These are phyloP conservation scores for Alloplasta piceator DNA, from an alignment of 2,888 invertebrate species.

Conservation along the genomic window DNA sequence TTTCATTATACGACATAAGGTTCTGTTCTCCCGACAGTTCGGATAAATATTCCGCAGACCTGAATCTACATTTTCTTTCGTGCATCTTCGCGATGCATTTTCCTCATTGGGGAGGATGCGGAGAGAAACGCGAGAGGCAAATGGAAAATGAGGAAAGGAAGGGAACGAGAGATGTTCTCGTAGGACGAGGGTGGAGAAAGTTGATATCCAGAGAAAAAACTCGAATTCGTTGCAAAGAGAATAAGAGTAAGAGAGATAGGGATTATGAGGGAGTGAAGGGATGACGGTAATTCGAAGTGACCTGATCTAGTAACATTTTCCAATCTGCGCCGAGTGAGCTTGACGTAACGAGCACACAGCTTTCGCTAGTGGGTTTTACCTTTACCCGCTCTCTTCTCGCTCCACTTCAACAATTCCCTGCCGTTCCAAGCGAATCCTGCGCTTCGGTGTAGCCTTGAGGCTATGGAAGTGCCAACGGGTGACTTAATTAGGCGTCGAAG, in stretches of 20 bases:
- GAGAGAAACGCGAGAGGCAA: slow-evolving; percentile 16
- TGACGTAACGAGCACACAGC: slow-evolving; percentile 45
- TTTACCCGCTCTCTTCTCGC: slow-evolving; percentile 4
- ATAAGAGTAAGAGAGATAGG: background rate
- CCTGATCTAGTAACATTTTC: slow-evolving; percentile 56
- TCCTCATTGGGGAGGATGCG: slow-evolving; percentile 25
- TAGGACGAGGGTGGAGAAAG: slow-evolving; percentile 20
- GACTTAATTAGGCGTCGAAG: slow-evolving; percentile 72
- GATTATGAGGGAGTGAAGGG: slow-evolving; percentile 5
- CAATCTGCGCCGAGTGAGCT: slow-evolving; percentile 55
- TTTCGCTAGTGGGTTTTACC: slow-evolving; percentile 23
- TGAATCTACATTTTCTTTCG: slow-evolving; percentile 6
- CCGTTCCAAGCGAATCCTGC: slow-evolving; percentile 7
- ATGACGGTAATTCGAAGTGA: slow-evolving; percentile 52
- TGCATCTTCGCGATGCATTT: slow-evolving; percentile 3
- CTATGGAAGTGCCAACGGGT: slow-evolving; percentile 65
- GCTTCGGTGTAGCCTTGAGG: slow-evolving; percentile 1
- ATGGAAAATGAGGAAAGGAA: slow-evolving; percentile 6
- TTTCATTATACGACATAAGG: slow-evolving; percentile 2
- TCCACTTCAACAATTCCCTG: slow-evolving; percentile 32
- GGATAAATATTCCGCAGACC: slow-evolving; percentile 36
- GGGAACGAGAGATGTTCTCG: slow-evolving; percentile 30
- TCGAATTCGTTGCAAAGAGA: slow-evolving; percentile 13
- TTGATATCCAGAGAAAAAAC: slow-evolving; percentile 44
- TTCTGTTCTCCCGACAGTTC: slow-evolving; percentile 4